A percentile compares a stretch with the other conserved stretches of the same genome.
Evolutionary conservation across 2,113 vertebrate genomes (phyloP).

Genomic region (Pelecanus crispus): DNA sequence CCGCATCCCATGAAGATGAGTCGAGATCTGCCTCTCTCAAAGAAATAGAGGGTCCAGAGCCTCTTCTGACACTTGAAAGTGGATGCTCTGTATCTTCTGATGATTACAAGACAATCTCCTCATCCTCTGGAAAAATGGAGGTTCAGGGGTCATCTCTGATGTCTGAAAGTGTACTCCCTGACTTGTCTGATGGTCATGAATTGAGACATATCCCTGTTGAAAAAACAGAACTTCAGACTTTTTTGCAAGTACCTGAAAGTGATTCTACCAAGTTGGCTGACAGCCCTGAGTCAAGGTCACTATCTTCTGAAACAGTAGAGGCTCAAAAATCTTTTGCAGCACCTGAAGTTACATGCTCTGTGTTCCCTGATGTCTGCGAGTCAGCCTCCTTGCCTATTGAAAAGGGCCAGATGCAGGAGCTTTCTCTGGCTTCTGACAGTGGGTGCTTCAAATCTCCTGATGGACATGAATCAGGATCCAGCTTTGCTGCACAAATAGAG

Average conservation of each 20-base stretch:
- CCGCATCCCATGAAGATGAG: conserved; percentile 25
- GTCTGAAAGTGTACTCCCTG: conserved; percentile 50
- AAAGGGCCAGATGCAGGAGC: not conserved
- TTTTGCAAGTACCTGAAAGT: not conserved
- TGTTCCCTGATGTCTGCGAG: not conserved
- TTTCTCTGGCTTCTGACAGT: not conserved
- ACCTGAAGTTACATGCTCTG: conserved; percentile 14
- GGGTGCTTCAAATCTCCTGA: conserved; percentile 55
- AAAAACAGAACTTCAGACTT: not conserved
- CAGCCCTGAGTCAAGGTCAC: not conserved
- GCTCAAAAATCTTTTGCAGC: conserved; percentile 26
- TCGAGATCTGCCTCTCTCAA: not conserved
- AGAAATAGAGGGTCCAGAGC: conserved; percentile 20
- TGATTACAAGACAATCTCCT: not conserved
- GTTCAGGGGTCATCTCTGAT: conserved; percentile 1
- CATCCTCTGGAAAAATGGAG: not conserved
- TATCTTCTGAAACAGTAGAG: not conserved
- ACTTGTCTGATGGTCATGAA: not conserved
- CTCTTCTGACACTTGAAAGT: not conserved
- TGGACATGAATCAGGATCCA: not conserved
- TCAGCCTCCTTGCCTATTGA: not conserved
- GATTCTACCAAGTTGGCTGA: conserved; percentile 48
- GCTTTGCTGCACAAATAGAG: not conserved
- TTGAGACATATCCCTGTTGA: not conserved
- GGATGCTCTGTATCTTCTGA: conserved; percentile 59